phyloP scores from a whole-genome alignment of 2,797 vertebrate genomes.

The Eulemur rubriventer region DNA sequence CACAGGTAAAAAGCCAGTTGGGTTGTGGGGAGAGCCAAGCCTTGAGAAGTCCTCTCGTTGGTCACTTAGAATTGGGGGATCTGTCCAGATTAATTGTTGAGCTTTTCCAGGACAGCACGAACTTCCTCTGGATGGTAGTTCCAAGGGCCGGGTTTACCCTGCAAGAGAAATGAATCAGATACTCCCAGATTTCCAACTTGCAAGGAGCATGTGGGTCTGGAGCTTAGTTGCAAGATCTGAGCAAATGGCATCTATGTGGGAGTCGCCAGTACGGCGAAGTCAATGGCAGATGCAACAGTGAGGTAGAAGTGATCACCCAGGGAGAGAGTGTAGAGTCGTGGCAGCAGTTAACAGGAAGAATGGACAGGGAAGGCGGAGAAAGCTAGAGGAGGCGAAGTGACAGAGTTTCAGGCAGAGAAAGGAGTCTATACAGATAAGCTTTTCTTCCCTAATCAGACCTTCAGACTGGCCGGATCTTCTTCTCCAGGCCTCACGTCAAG shows the following conservation, averaged over 20 bases:
- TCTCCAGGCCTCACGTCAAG: background rate
- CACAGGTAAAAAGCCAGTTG: background rate
- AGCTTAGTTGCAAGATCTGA: background rate
- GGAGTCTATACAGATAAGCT: background rate
- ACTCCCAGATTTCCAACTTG: background rate
- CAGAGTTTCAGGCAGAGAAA: background rate
- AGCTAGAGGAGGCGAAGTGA: background rate
- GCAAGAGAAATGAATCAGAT: constrained; percentile 69
- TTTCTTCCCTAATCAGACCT: background rate
- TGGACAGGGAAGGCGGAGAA: background rate
- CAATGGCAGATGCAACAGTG: background rate
- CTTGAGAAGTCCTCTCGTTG: background rate
- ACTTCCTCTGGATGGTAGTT: constrained; percentile 92
- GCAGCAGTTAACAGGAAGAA: background rate
- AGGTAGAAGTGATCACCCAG: background rate
- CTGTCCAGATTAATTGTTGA: constrained; percentile 79
- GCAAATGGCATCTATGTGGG: background rate
- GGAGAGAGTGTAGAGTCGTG: background rate
- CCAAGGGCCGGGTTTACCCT: constrained; percentile 92
- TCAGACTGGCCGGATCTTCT: background rate
- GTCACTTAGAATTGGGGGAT: background rate
- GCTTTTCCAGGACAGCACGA: constrained; percentile 89
- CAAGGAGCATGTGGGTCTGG: background rate
- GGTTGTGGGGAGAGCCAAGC: background rate
- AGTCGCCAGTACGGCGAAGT: background rate